phyloP scores from a whole-genome alignment of 2,113 vertebrate genomes.

The Pygoscelis antarcticus region DNA sequence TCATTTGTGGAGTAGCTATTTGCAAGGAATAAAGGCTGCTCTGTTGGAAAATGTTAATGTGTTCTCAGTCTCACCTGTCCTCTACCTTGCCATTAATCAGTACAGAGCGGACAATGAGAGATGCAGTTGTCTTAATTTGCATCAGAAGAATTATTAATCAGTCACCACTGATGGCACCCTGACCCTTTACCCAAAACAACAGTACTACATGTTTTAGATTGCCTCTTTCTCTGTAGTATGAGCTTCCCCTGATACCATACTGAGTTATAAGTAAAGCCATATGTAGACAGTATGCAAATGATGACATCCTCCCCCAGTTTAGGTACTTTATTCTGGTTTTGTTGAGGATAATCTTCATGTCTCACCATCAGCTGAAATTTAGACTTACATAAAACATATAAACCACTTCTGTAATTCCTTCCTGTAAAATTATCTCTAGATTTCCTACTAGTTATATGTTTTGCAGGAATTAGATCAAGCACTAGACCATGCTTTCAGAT shows the following conservation, averaged over 20 bases:
- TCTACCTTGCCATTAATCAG: background rate
- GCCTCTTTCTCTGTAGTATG: background rate
- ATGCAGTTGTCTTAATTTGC: background rate
- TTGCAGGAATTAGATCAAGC: background rate
- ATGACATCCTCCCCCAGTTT: background rate
- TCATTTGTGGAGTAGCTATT: background rate
- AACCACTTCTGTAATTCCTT: background rate
- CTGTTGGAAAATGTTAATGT: background rate
- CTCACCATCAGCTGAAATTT: background rate
- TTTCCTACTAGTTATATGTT: background rate
- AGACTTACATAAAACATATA: background rate
- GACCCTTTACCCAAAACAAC: background rate
- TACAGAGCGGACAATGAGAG: background rate
- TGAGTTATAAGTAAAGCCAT: background rate
- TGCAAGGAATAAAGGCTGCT: background rate
- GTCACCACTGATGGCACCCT: background rate
- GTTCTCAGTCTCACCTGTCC: background rate
- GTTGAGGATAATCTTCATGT: background rate
- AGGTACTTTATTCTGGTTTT: background rate
- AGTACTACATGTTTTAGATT: background rate
- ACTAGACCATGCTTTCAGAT: background rate
- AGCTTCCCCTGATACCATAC: background rate
- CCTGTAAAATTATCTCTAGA: background rate
- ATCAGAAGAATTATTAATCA: background rate
- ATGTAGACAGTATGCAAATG: background rate